Base-by-base conservation (phyloP, 2,888 invertebrate genomes). In the Endomychus coccineus region DNA sequence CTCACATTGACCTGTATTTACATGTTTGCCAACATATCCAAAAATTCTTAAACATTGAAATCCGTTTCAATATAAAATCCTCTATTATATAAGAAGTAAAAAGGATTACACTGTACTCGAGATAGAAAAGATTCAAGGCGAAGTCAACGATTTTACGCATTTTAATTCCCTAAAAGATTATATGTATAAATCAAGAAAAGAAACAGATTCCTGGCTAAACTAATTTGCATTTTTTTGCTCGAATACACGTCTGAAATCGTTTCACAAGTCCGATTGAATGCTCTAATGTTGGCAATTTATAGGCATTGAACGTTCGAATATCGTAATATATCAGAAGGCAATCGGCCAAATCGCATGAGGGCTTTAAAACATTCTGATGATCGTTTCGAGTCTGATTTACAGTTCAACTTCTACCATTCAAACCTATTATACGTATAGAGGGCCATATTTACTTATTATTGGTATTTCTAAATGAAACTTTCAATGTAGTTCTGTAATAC, bases 251-350 rank as follows among this genome's bases (percentile, higher is more conserved):
- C 42, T 33, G 46, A 49, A 54, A 52, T 51, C 50, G 51, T 50
- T 10, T 25, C 27, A 9, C 5, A 25, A 25, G n/a, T 25, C 53
- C 52, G 55, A 55, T 55, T 52, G 57, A 53, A 54, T 48, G 48
- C 54, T 49, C 57, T 63, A 64, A 65, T 65, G 58, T 55, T 41
- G 54, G 56, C 60, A 59, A 64, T 65, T 65, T 64, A 57, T 64
- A 65, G 59, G 62, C 65, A 57, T 54, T 50, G 60, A 56, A 54
- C 56, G n/a, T 10, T n/a, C 59, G 56, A 59, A 59, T 62, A 61
- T 61, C 60, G 61, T 59, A 58, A 64, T 63, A 63, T 64, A 63
- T 64, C 64, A 62, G 60, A 57, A 63, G 56, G 60, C 62, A 64
- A 64, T 64, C 63, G 61, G 58, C 56, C 48, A 54, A 58, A 56